Evolutionary conservation across 2,888 invertebrate species (phyloP).

Genomic region (Metopia argyrocephala): DNA sequence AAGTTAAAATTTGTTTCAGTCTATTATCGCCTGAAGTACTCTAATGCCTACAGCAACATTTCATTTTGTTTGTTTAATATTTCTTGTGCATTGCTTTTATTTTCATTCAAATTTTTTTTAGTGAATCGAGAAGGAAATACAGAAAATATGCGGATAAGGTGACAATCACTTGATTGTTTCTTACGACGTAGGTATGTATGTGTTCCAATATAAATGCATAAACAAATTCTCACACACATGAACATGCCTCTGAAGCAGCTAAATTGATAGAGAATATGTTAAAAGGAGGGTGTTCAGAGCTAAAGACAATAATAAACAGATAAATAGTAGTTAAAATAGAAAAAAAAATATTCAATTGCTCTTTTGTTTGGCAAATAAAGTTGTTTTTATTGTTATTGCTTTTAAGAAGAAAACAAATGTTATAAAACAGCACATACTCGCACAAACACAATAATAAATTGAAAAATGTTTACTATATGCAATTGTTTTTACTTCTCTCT

Average conservation of each 20-base stretch:
- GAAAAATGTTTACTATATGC: no score
- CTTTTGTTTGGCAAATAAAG: neutral
- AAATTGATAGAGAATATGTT: neutral
- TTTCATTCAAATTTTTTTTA: no score
- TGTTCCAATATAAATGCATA: neutral
- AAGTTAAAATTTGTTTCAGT: no score
- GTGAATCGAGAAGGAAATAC: conserved; percentile 23
- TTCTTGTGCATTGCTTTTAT: no score
- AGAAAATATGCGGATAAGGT: conserved; percentile 56
- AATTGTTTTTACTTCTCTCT: no score
- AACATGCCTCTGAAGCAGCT: neutral
- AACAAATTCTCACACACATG: conserved; percentile 23
- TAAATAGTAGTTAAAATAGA: neutral
- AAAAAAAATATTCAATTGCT: neutral
- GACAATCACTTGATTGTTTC: conserved; percentile 32
- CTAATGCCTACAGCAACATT: no score
- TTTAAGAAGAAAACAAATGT: no score
- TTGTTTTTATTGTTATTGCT: no score
- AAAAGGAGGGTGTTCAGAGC: conserved; percentile 35
- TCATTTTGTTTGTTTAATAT: no score
- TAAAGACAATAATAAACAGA: neutral
- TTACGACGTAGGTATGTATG: neutral
- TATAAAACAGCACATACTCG: no score
- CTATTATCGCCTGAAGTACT: no score
- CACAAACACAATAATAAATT: no score